Evolutionary conservation across 2,113 vertebrate genomes (phyloP).

Genomic region (Zapornia atra): DNA sequence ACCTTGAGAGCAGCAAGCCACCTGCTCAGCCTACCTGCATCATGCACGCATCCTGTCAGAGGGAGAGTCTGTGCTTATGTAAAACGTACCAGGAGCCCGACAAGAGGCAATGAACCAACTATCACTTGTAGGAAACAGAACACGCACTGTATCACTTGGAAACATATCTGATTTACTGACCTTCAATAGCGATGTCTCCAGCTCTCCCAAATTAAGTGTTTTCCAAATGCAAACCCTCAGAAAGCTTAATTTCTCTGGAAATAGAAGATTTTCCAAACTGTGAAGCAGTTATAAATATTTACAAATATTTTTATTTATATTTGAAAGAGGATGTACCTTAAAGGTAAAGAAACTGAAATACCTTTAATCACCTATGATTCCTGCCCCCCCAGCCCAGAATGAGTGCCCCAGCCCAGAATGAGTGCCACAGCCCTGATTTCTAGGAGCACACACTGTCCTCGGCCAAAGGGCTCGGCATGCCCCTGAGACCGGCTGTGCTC

Average conservation of each 20-base stretch:
- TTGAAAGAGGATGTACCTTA: neutral
- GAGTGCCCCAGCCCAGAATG: accelerated
- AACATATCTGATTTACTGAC: neutral
- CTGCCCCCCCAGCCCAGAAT: accelerated
- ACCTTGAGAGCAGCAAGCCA: neutral
- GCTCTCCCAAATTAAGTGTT: neutral
- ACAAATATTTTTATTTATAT: neutral
- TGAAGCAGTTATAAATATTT: neutral
- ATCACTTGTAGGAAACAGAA: neutral
- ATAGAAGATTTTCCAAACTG: neutral
- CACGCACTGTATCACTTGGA: accelerated
- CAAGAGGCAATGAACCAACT: neutral
- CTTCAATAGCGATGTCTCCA: neutral
- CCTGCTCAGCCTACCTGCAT: neutral
- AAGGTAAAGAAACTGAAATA: neutral
- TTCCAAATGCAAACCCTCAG: neutral
- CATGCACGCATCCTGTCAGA: neutral
- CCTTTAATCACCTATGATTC: neutral
- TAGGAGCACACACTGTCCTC: accelerated
- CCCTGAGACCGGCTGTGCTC: accelerated
- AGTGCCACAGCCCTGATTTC: neutral
- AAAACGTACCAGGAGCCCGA: neutral
- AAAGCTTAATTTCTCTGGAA: neutral
- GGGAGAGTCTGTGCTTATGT: neutral
- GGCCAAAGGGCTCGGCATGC: neutral